Evolutionary conservation across 2,113 vertebrate species (phyloP).

Genomic region (Cottus gobio): DNA sequence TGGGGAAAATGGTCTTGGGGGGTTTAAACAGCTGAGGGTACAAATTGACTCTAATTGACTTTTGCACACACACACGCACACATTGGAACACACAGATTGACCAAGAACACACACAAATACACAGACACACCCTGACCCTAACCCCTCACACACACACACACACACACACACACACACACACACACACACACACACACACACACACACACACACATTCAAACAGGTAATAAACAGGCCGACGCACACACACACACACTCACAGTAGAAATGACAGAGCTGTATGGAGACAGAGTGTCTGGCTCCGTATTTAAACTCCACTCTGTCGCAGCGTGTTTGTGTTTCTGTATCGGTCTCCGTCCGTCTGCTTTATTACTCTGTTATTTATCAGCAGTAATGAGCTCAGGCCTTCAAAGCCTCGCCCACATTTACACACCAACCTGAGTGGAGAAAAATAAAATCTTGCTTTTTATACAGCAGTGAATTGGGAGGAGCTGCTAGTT

Average conservation of each 20-base stretch:
- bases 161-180: slow-evolving; percentile 69
- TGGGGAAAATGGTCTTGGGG: slow-evolving; percentile 28
- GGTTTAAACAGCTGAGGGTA: slow-evolving; percentile 79
- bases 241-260: slow-evolving; percentile 20
- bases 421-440: slow-evolving; percentile 28
- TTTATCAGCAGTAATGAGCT: slow-evolving; percentile 69
- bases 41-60: slow-evolving; percentile 83
- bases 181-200: slow-evolving; percentile 64
- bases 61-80: slow-evolving; percentile 23
- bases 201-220: slow-evolving; percentile 40
- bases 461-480: neutral
- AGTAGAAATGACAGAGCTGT: slow-evolving; percentile 65
- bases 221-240: slow-evolving; percentile 57
- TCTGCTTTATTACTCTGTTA: slow-evolving; percentile 70
- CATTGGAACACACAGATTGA: slow-evolving; percentile 52
- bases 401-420: slow-evolving; percentile 46
- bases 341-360: slow-evolving; percentile 27
- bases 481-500: neutral
- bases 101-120: slow-evolving; percentile 66
- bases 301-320: slow-evolving; percentile 62
- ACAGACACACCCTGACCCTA: slow-evolving; percentile 61
- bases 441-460: neutral
- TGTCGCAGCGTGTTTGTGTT: slow-evolving; percentile 62
- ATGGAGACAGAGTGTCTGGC: slow-evolving; percentile 75
- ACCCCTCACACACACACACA: slow-evolving; percentile 35